These are phyloP conservation scores for Xestia rhomboidea DNA, from an alignment of 2,888 invertebrate genomes.

Conservation along the genomic window DNA sequence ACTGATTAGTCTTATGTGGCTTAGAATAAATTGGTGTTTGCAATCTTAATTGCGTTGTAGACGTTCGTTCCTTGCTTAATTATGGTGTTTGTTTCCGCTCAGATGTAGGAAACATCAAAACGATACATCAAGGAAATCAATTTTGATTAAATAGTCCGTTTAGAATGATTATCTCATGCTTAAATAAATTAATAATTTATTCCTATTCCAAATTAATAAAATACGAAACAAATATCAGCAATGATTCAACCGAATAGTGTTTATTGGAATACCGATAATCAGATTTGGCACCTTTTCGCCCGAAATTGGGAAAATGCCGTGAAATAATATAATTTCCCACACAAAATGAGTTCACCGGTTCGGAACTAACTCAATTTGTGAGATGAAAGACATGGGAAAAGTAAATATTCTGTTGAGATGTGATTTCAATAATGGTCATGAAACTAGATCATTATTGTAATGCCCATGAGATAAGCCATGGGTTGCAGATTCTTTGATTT, in stretches of 20 bases:
- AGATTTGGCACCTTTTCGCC: constrained; percentile 14
- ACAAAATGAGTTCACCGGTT: constrained; percentile 38
- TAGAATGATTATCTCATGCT: neutral
- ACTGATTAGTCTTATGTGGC: neutral
- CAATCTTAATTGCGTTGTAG: neutral
- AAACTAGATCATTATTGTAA: neutral
- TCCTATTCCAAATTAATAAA: neutral
- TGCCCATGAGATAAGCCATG: neutral
- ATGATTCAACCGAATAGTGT: neutral
- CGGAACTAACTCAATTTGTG: constrained; percentile 39
- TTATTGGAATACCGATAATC: constrained; percentile 5
- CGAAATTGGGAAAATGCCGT: constrained; percentile 31
- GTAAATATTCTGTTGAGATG: neutral
- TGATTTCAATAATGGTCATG: constrained; percentile 1
- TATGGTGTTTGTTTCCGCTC: no score
- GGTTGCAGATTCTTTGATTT: no score
- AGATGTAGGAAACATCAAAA: no score
- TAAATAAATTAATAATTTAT: neutral
- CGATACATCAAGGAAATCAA: no score
- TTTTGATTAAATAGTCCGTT: no score
- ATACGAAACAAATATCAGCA: neutral
- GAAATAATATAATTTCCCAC: constrained; percentile 48
- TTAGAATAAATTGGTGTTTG: no score
- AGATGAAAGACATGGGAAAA: constrained; percentile 42
- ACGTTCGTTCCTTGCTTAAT: no score